Conservation (phyloP, 2,113 vertebrate genomes). For the Chionomys nivalis region DNA sequence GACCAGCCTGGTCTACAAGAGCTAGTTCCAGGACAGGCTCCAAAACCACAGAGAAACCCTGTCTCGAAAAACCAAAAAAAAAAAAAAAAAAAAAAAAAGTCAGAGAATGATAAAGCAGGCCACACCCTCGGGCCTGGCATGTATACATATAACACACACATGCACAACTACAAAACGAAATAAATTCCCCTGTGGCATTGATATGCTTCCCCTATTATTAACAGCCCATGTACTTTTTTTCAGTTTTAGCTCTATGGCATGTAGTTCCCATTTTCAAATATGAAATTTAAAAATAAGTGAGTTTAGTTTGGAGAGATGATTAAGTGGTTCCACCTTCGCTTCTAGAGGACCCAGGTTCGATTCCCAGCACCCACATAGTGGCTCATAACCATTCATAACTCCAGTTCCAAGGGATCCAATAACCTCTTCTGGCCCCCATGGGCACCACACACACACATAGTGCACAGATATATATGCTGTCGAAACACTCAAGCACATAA, state of each 20-base stretch:
- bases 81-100: too few species aligned
- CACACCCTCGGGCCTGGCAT: neutral
- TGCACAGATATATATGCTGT: neutral
- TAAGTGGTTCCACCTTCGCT: neutral
- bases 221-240: neutral
- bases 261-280: neutral
- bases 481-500: neutral
- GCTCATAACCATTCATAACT: neutral
- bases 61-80: too few species aligned
- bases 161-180: neutral
- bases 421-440: neutral
- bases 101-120: neutral
- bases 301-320: neutral
- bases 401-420: neutral
- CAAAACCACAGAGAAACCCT: too few species aligned
- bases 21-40: too few species aligned
- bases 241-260: neutral
- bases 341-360: neutral
- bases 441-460: neutral
- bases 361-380: accelerated
- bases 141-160: neutral
- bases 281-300: neutral
- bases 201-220: neutral
- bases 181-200: neutral
- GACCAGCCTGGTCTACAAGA: too few species aligned